Base-by-base conservation (phyloP, 2,113 vertebrate species). In the Sinocyclocheilus anophthalmus region DNA sequence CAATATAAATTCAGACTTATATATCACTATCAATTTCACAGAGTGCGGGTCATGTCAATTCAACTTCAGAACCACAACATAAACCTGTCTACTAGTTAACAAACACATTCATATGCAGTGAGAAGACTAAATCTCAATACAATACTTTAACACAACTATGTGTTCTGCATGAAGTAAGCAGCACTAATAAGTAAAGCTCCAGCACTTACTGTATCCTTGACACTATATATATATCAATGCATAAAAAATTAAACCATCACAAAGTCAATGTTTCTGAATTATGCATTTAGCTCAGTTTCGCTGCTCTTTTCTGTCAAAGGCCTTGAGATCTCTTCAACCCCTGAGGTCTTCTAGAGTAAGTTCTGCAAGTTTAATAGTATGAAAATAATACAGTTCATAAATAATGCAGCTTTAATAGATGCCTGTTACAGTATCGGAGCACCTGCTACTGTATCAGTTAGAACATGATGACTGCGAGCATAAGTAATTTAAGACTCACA, bases 391-490 rank as follows among this genome's bases (percentile, higher is more conserved):
- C 85, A 89, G 88, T 89, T 93, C 72, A 93, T 94, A 88, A 93
- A 94, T 94, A 92, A 94, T 94, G 91, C 90, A 94, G 88, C 84
- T 87, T 91, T 92, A 91, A 88, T 78, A 1, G 50, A 76, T 81
- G 88, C 82, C 89, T 86, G 57, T 86, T 79, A 81, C 77, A 73
- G 33, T 53, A 20, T 87, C 67, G 77, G 57, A 89, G 89, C 90
- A 85, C 81, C 76, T 76, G 79, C 84, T 20, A 45, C 72, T 82
- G 85, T 89, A 91, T 89, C 91, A 65, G 85, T 87, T 88, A 89
- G 86, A 90, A 65, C 84, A 80, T 87, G 88, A 91, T 55, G 87
- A 89, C 85, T 87, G 88, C 50, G 70, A 84, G 77, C 69, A 39
- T 57, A 84, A 88, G 86, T 39, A 26, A 70, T 75, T 59, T 8